These are phyloP conservation scores for Lagodon rhomboides DNA, from an alignment of 2,797 vertebrate genomes.

Conservation along the genomic window DNA sequence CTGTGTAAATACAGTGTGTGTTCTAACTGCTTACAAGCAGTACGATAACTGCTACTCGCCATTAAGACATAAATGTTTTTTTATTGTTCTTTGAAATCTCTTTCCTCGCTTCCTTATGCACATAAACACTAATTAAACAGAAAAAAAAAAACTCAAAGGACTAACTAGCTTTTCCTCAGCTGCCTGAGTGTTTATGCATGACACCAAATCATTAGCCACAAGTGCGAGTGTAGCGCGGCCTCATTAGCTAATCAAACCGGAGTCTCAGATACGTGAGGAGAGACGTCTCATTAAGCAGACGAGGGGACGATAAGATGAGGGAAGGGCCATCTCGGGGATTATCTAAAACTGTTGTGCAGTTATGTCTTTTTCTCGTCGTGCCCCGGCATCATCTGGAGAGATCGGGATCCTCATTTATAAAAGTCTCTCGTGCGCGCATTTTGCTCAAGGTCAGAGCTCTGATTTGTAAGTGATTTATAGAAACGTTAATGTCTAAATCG, in stretches of 20 bases:
- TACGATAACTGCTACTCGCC: background rate
- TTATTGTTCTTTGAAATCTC: no score
- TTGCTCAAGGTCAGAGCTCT: slow-evolving; percentile 52
- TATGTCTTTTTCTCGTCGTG: slow-evolving; percentile 33
- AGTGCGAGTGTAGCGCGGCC: slow-evolving; percentile 57
- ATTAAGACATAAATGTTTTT: no score
- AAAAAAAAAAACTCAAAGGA: background rate
- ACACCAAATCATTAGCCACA: slow-evolving; percentile 64
- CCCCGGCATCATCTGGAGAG: slow-evolving; percentile 38
- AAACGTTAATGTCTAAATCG: slow-evolving; percentile 45
- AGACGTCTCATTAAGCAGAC: slow-evolving; percentile 61
- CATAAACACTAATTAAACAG: slow-evolving; percentile 20
- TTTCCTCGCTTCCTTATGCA: no score
- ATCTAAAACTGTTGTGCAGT: slow-evolving; percentile 54
- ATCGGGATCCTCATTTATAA: slow-evolving; percentile 39
- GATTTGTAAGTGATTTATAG: slow-evolving; percentile 50
- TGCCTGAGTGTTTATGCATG: slow-evolving; percentile 45
- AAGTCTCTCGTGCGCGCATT: slow-evolving; percentile 41
- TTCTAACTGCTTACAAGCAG: slow-evolving; percentile 26
- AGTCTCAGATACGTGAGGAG: slow-evolving; percentile 57
- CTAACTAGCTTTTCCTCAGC: slow-evolving; percentile 22
- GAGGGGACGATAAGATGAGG: slow-evolving; percentile 55
- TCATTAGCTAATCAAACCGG: slow-evolving; percentile 77
- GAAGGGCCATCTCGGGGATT: slow-evolving; percentile 62
- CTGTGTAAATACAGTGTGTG: slow-evolving; percentile 9